These are phyloP conservation scores for Gobius niger DNA, from an alignment of 2,113 vertebrate species.

Conservation along the genomic window DNA sequence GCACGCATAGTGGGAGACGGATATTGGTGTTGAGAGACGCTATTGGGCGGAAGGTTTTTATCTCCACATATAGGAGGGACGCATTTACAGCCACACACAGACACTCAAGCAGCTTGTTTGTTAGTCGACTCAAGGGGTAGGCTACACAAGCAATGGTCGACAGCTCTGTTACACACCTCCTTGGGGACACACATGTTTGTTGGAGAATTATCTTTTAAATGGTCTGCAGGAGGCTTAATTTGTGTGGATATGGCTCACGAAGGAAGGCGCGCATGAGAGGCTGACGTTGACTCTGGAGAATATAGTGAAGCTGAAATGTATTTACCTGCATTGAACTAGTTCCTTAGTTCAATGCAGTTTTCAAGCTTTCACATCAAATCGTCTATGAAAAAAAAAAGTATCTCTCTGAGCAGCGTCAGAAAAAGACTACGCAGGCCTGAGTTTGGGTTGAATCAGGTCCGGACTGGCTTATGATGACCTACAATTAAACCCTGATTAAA, in stretches of 20 bases:
- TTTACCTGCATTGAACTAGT: not conserved
- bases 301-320: conserved; percentile 20
- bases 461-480: no score
- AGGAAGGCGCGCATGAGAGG: conserved; percentile 17
- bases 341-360: not conserved
- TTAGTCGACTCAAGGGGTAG: conserved; percentile 49
- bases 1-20: conserved; percentile 57
- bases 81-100: conserved; percentile 40
- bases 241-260: conserved; percentile 24
- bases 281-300: conserved; percentile 37
- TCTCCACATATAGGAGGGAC: conserved; percentile 50
- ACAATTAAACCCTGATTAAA: no score
- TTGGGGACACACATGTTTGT: conserved; percentile 31
- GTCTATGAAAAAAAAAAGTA: no score
- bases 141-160: conserved; percentile 35
- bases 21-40: conserved; percentile 57
- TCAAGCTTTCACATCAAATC: no score
- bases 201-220: conserved; percentile 35
- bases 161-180: conserved; percentile 41
- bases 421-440: no score
- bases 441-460: no score
- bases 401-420: no score
- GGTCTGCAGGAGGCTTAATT: conserved; percentile 28
- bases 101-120: conserved; percentile 36
- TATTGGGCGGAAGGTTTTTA: conserved; percentile 64